A percentile compares a stretch with the other conserved stretches of the same genome.
Conservation (phyloP, 2,113 vertebrate species). For the Cyanoderma ruficeps region DNA sequence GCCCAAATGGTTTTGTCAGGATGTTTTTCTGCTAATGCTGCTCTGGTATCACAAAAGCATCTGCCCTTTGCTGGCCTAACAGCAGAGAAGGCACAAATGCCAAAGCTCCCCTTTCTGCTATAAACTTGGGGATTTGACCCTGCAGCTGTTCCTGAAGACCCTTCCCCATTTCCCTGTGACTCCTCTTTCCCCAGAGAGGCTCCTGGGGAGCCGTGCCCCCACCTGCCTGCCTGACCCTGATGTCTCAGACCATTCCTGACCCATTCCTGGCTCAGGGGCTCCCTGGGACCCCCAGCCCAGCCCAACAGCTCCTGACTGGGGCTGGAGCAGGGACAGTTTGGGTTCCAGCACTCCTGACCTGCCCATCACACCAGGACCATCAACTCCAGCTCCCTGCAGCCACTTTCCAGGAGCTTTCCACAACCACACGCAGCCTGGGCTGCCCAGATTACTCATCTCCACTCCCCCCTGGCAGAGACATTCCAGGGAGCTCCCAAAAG, state of each 20-base stretch:
- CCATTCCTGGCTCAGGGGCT: not conserved
- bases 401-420: not conserved
- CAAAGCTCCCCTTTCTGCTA: not conserved
- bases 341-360: fast-evolving
- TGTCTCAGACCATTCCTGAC: not conserved
- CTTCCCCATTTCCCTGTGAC: fast-evolving
- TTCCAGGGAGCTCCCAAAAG: slow-evolving; percentile 53
- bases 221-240: fast-evolving
- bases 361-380: fast-evolving
- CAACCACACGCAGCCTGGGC: not conserved
- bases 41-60: not conserved
- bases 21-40: not conserved
- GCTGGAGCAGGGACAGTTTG: fast-evolving
- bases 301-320: fast-evolving
- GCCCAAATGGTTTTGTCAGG: not conserved
- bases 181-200: not conserved
- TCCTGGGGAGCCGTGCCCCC: not conserved
- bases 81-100: not conserved
- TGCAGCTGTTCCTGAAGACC: not conserved
- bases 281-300: not conserved
- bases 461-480: not conserved
- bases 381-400: not conserved
- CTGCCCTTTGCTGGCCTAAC: not conserved
- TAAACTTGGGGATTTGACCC: not conserved
- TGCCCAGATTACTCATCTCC: not conserved